These are phyloP conservation scores for Benitochromis conjunctus DNA, from an alignment of 2,113 vertebrate genomes.

Conservation along the genomic window DNA sequence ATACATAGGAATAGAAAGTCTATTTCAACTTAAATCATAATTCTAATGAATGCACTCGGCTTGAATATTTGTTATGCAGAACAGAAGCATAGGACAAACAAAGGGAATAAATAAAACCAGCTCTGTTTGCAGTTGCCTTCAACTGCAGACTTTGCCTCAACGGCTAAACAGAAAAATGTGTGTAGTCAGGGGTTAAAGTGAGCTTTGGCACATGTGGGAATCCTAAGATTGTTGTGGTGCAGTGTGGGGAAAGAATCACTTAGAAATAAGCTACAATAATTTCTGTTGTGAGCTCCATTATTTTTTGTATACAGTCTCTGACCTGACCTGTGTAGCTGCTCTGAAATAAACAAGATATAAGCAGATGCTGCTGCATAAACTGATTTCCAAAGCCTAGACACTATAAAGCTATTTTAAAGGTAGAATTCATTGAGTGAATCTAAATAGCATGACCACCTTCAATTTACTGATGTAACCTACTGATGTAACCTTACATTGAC, in stretches of 20 bases:
- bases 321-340: background rate
- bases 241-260: background rate
- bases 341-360: background rate
- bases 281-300: background rate
- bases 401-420: background rate
- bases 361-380: background rate
- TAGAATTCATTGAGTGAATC: background rate
- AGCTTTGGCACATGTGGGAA: background rate
- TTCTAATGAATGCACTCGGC: rapidly evolving
- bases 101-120: background rate
- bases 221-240: background rate
- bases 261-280: background rate
- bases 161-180: background rate
- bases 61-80: background rate
- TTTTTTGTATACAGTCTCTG: background rate
- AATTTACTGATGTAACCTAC: background rate
- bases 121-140: background rate
- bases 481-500: background rate
- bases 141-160: background rate
- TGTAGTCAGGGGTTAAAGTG: background rate
- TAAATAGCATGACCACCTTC: background rate
- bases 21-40: background rate
- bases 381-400: background rate
- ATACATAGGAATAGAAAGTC: background rate
- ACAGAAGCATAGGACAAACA: background rate